Conservation (phyloP, 2,888 invertebrate species). For the Agrochola litura region DNA sequence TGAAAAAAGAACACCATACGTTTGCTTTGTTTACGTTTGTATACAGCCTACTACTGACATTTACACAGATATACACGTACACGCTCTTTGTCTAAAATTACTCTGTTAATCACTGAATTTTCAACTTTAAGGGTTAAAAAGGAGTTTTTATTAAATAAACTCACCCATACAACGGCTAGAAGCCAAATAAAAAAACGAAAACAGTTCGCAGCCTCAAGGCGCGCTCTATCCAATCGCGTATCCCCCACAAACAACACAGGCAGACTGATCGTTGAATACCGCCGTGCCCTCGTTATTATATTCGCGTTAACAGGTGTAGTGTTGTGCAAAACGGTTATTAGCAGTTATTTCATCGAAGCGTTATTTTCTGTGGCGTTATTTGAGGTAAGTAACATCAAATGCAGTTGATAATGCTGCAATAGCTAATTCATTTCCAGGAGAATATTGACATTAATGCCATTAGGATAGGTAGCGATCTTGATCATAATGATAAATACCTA, state of each 20-base stretch:
- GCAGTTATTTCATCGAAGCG: constrained; percentile 33
- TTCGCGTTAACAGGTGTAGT: constrained; percentile 70
- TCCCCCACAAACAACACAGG: constrained; percentile 79
- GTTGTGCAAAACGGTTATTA: constrained; percentile 49
- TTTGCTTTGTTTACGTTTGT: constrained; percentile 64
- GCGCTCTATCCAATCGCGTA: constrained; percentile 83
- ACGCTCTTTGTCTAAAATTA: constrained; percentile 57
- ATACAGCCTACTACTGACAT: constrained; percentile 49
- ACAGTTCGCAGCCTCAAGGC: constrained; percentile 82
- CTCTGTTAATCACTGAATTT: constrained; percentile 1
- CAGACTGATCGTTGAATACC: constrained; percentile 85
- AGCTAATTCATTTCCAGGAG: not conserved
- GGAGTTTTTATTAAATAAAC: constrained; percentile 70
- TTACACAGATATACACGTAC: constrained; percentile 56
- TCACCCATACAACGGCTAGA: constrained; percentile 91
- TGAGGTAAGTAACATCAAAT: not conserved
- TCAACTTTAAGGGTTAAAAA: constrained; percentile 32
- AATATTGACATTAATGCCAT: not conserved
- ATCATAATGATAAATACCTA: not conserved
- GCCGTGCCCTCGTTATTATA: constrained; percentile 81
- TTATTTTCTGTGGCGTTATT: constrained; percentile 30
- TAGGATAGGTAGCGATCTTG: not conserved
- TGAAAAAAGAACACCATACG: constrained; percentile 49
- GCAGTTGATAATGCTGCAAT: not conserved
- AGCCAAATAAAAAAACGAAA: constrained; percentile 91